Evolutionary conservation across 2,113 vertebrate genomes (phyloP), one percentile per base, ranked within the genome.

Genomic region (Ophiodon elongatus): DNA sequence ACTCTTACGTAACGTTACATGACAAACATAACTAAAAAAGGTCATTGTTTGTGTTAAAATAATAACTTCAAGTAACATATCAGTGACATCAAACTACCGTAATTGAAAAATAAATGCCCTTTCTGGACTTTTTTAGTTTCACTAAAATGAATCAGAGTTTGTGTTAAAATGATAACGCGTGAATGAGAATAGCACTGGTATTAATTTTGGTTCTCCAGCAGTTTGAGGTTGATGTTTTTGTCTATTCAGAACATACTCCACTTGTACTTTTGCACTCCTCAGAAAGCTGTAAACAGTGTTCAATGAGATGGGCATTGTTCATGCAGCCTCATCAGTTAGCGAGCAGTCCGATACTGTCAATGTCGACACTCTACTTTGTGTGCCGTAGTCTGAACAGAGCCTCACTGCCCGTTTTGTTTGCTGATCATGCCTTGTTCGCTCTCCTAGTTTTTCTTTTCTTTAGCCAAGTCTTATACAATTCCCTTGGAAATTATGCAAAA

Each of bases 221-320:
- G 43, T 82, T 69, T 76, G 67, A 74, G 73, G 79, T 80, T 67
- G 29, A 41, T 68, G 47, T 82, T 79, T 86, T 76, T 86, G 69
- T 78, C 50, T 52, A 19, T 76, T 45, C 56, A 71, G 63, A 52
- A 70, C 47, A 64, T 77, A 76, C 54, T 84, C 60, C 83, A 69
- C 54, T 70, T 75, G 78, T 68, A 62, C 35, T 77, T 85, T 72
- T 79, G 57, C 66, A 76, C 57, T 73, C 8, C 14, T 1, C 31
- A 70, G 64, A 69, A 75, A 82, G 80, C 70, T 54, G n/a, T 50
- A 25, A 84, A 29, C 56, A 69, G 73, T 66, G 64, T 54, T 82
- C 67, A 72, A 71, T 69, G 64, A 73, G 27, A 6, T 8, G 0
- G 27, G 25, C 25, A 74, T 84, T 80, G 56, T 75, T 73, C n/a